phyloP scores from a whole-genome alignment of 2,888 invertebrate genomes.

The Lepidochitona cinerea region DNA sequence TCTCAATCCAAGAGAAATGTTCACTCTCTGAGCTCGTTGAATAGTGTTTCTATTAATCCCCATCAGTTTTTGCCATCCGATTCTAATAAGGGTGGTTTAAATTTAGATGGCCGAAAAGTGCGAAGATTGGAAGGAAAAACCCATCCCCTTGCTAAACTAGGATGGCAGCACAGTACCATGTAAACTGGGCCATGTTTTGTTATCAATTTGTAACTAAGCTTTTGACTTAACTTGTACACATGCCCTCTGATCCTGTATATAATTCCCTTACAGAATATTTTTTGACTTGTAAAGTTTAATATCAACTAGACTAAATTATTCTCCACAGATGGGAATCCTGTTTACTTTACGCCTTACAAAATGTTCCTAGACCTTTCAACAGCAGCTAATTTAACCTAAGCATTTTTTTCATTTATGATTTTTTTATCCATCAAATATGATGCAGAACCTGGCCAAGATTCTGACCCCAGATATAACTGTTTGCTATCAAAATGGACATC shows the following conservation, averaged over 20 bases:
- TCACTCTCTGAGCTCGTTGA: not conserved
- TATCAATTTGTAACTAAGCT: not conserved
- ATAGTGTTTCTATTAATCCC: not conserved
- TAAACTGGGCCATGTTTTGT: not conserved
- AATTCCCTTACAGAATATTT: not conserved
- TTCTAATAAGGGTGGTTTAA: not conserved
- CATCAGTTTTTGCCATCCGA: not conserved
- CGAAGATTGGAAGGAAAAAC: not conserved
- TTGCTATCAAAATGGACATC: not conserved
- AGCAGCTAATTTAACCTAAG: too few species aligned
- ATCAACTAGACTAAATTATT: not conserved
- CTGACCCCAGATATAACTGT: too few species aligned
- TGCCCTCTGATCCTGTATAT: not conserved
- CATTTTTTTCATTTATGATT: too few species aligned
- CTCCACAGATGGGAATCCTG: not conserved
- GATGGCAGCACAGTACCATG: constrained; percentile 3
- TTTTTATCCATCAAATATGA: too few species aligned
- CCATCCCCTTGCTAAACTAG: not conserved
- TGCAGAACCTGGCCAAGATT: too few species aligned
- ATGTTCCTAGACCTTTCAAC: too few species aligned
- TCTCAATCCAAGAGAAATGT: not conserved
- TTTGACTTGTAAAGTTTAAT: not conserved
- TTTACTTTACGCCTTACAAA: too few species aligned
- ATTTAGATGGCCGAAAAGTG: not conserved
- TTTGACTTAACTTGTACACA: too few species aligned